phyloP scores from a whole-genome alignment of 2,113 vertebrate genomes.

The Chiloscyllium plagiosum region DNA sequence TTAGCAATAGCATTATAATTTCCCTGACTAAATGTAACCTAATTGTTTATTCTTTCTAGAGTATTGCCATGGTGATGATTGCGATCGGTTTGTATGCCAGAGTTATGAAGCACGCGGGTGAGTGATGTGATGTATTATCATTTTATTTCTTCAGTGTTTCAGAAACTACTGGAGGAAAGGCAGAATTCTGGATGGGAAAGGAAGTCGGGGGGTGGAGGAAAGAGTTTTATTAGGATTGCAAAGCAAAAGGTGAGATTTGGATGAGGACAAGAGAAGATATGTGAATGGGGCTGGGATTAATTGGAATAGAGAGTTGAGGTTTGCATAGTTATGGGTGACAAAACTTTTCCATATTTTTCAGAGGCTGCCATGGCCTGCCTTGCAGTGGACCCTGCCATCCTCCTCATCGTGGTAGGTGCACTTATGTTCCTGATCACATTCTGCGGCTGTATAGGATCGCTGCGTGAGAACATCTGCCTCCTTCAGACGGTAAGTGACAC shows the following conservation, averaged over 20 bases:
- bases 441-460: constrained; percentile 85
- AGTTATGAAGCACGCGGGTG: constrained; percentile 79
- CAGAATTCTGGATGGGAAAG: not conserved
- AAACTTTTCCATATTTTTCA: constrained; percentile 43
- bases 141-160: not conserved
- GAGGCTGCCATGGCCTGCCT: constrained; percentile 75
- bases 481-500: constrained; percentile 67
- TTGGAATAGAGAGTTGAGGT: not conserved
- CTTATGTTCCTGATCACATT: constrained; percentile 91
- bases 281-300: not conserved
- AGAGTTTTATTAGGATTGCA: not conserved
- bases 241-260: not conserved
- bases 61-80: constrained; percentile 77
- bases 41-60: constrained; percentile 48
- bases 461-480: constrained; percentile 86
- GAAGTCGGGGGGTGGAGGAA: not conserved
- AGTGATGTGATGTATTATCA: constrained; percentile 23
- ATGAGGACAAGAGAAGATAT: not conserved
- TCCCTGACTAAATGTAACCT: not conserved
- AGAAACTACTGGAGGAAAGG: not conserved
- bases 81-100: constrained; percentile 75
- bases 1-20: not conserved
- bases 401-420: constrained; percentile 71
- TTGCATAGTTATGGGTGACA: not conserved
- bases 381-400: constrained; percentile 73